Base-by-base conservation (phyloP, 1,140 invertebrate genomes). In the Contarinia nasturtii region DNA sequence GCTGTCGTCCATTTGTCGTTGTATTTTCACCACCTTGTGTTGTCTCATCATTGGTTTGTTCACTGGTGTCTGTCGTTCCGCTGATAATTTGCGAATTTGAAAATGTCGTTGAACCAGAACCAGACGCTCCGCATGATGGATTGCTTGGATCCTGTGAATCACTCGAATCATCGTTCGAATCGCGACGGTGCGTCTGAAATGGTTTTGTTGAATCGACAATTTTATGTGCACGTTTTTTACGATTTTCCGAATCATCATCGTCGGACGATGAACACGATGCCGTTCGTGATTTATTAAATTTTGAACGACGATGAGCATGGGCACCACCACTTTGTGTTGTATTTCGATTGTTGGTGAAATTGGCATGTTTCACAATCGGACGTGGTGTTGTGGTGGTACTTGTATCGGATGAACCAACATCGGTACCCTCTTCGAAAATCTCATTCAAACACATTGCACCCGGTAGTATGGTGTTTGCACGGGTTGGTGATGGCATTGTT, bases 221-320 rank as follows among this genome's bases (percentile, higher is more conserved):
- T 62, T 83, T 84, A 42, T 85, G 76, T 17, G 79, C 77, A 21
- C 81, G 66, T 54, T 87, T 86, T 56, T 86, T 84, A 17, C 80
- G 72, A 41, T 72, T 72, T 58, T 90, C 86, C 36, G 81, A 83
- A 55, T 92, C 88, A 61, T 91, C 87, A 60, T 93, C 88, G 59
- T 90, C 86, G 0, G 87, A 91, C 44, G 85, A 86, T 53, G 84
- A 86, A 57, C 87, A 89, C 7, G 84, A 88, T 2, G 86, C 81
- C 7, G 85, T 86, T 15, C 86, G 70, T 7, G 79, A 75, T 57
- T 84, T 83, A 48, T 80, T 76, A 49, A 82, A 77, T 58, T 80
- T 82, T 47, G 72, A 74, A 15, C 77, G 70, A 21, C 79, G 68
- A 54, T 81, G 75, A 59, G 54, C 61, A 58, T 50, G 58, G 55